Base-by-base conservation (phyloP, 2,888 invertebrate species). In the Hymenopus coronatus region DNA sequence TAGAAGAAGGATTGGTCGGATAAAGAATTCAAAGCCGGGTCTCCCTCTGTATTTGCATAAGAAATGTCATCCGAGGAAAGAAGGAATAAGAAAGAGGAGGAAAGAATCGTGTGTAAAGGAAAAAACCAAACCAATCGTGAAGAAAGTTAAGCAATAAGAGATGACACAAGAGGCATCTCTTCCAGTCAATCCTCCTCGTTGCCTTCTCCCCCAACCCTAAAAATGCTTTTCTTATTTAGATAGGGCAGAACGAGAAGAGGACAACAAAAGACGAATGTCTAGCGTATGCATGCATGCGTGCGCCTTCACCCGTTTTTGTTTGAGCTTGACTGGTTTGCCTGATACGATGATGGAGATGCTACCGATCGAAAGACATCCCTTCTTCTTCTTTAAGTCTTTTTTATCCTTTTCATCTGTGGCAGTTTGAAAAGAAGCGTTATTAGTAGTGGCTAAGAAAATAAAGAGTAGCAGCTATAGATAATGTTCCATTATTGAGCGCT, bases 1-100 rank as follows among this genome's bases (percentile, higher is more conserved):
- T 87, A 87, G 87, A 82, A 87, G 87, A 87, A 87, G 87, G 87
- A 87, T 87, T 87, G 87, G 87, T 82, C 87, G 87, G 82, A 87
- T 87, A 87, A 87, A 87, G 87, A 87, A 87, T 87, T 82, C 87
- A 87, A 87, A 87, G 87, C 87, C 82, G 86, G 87, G 82, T 87
- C 82, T 40, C 82, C 40, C 33, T 87, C 82, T 87, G 82, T 87
- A 87, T 87, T 87, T 87, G 87, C 87, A 87, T 87, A 87, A 87
- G 87, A 87, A 82, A 87, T 87, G 87, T 87, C 87, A 87, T 87
- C 87, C 40, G 12, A 33, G 28, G 54, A 82, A 87, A 82, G 82
- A 87, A 82, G 14, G 87, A 82, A 87, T 82, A 87, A 87, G 28
- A 82, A 87, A 87, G 30, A 82, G 82, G 33, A 81, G 70, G 81